phyloP scores from a whole-genome alignment of 2,888 invertebrate species.

The Sarcophaga rosellei region DNA sequence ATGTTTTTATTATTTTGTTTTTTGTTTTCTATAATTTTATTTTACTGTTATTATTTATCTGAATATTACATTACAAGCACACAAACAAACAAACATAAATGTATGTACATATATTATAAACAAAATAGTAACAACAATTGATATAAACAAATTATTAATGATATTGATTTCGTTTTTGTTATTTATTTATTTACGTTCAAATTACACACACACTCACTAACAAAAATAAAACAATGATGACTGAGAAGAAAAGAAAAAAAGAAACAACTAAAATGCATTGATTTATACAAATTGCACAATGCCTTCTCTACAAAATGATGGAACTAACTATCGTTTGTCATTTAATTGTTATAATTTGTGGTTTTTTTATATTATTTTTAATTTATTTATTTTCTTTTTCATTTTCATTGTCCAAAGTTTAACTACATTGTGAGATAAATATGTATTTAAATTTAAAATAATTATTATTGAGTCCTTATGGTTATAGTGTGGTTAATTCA shows the following conservation, averaged over 20 bases:
- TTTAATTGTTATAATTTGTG: neutral
- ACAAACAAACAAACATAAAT: neutral
- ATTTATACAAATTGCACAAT: neutral
- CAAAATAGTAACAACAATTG: slow-evolving; percentile 14
- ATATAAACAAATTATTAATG: slow-evolving; percentile 25
- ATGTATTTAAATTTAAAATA: neutral
- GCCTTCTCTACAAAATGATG: neutral
- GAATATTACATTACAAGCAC: neutral
- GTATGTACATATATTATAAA: neutral
- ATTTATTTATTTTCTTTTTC: neutral
- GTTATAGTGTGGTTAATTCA: neutral
- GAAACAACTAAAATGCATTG: neutral
- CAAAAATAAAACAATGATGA: neutral
- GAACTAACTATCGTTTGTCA: neutral
- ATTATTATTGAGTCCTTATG: neutral
- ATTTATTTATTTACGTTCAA: neutral
- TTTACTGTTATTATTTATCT: slow-evolving; percentile 27
- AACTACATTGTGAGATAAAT: neutral
- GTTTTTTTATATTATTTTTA: neutral
- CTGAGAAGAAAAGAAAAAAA: neutral
- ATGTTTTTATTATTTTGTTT: slow-evolving; percentile 31
- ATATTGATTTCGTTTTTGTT: neutral
- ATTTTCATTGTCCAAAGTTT: neutral
- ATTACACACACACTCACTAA: neutral
- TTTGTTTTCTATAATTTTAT: slow-evolving; percentile 12